Percentiles rank a stretch among this genome's conserved stretches.
phyloP scores from a whole-genome alignment of 2,797 vertebrate species.

The Synanceia verrucosa region DNA sequence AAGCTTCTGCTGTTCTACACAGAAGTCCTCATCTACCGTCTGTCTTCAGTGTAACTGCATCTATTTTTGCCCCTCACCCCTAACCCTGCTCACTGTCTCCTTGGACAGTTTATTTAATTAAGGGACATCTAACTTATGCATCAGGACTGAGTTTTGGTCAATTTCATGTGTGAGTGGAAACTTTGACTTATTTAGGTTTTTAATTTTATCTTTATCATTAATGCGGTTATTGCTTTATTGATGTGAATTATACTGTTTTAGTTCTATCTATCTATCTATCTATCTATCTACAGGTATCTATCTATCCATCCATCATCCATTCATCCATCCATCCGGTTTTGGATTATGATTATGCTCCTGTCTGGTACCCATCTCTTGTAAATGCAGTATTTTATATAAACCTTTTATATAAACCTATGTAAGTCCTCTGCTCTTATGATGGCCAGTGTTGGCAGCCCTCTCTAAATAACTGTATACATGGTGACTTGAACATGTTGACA shows the following conservation, averaged over 20 bases:
- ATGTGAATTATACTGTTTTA: too few relatives aligned
- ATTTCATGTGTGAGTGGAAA: neutral
- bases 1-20: neutral
- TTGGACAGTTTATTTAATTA: slow-evolving; percentile 10
- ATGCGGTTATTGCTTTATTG: too few relatives aligned
- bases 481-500: neutral
- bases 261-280: too few relatives aligned
- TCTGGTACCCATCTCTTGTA: too few relatives aligned
- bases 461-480: neutral
- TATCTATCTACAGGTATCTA: too few relatives aligned
- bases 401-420: neutral
- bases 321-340: too few relatives aligned
- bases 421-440: neutral
- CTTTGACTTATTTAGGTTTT: neutral
- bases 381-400: too few relatives aligned
- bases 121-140: neutral
- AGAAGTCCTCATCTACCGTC: neutral
- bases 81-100: neutral
- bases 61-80: neutral
- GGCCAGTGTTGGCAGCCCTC: neutral
- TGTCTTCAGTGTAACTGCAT: neutral
- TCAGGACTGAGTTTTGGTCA: neutral
- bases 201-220: too few relatives aligned
- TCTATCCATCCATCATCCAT: too few relatives aligned
- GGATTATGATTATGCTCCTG: neutral